Evolutionary conservation across 2,797 vertebrate species (phyloP).

Genomic region (Anguilla anguilla): DNA sequence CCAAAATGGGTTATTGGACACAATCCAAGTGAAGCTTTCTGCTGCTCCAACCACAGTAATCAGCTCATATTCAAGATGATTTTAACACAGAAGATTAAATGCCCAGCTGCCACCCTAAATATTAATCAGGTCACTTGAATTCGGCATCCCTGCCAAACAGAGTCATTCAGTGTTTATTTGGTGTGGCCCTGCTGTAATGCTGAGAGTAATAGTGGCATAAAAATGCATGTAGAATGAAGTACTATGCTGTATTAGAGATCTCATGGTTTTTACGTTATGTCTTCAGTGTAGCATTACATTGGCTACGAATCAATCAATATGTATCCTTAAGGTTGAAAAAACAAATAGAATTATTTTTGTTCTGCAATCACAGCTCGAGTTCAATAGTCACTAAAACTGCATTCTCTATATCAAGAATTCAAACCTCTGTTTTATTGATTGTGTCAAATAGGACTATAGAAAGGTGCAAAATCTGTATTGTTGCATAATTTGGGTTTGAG

Average conservation of each 20-base stretch:
- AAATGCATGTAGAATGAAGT: neutral
- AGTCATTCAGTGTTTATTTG: neutral
- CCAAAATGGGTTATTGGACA: neutral
- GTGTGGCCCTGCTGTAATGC: neutral
- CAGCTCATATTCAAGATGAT: neutral
- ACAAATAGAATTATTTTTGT: too few species aligned
- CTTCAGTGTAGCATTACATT: too few species aligned
- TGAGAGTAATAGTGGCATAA: neutral
- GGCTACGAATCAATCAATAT: too few species aligned
- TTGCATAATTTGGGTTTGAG: neutral
- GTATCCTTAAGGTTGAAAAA: too few species aligned
- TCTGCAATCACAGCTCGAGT: too few species aligned
- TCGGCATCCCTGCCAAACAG: neutral
- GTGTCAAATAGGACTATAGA: neutral
- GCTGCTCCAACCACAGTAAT: neutral
- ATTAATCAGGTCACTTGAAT: neutral
- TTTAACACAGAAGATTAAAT: neutral
- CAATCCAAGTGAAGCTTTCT: neutral
- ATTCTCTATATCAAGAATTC: neutral
- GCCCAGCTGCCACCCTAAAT: neutral
- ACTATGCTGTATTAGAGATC: neutral
- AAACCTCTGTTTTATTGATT: neutral
- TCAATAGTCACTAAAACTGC: too few species aligned
- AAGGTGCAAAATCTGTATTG: neutral
- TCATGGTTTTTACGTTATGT: too few species aligned